Evolutionary conservation across 1,140 invertebrate genomes (phyloP), one percentile per base, ranked within the genome.

Genomic region (Stenopsyche tienmushanensis): DNA sequence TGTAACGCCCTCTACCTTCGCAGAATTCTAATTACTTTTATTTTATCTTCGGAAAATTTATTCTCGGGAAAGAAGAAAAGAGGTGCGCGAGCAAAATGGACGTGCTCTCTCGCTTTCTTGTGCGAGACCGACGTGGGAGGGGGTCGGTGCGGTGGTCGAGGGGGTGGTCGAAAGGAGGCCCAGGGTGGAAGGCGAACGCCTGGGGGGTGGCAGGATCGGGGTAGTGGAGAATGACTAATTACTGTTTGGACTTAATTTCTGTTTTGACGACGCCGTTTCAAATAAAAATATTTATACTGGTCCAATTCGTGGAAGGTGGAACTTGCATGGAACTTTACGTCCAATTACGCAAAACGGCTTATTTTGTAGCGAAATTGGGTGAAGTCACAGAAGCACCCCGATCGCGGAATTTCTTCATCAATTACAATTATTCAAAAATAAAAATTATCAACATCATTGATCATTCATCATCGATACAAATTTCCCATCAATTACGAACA

Each of bases 21-120:
- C 65, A 70, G 68, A 70, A 70, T 70, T 70, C 68, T 70, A 70
- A 70, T 70, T 70, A 70, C 68, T 70, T 70, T 70, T 70, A 70
- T 70, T 70, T 70, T 70, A 70, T 70, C 68, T 70, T 70, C 68
- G 68, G 64, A 66, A 70, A 70, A 70, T 70, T 70, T 70, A 70
- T 70, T 70, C 68, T 54, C 59, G 64, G 42, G 64, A 66, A 66
- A 66, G 67, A 66, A 70, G 68, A 70, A 70, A 70, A 70, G 68
- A 70, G 68, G 68, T 70, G 68, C 29, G 60, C 64, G 23, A 49
- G 64, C 26, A 52, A 57, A 66, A 53, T 64, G 62, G 62, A 62
- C 64, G 68, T 60, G 64, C 49, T 25, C 64, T 58, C 62, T 53
- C 68, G 52, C 41, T 64, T 49, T 49, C 18, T 44, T 42, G 41